Base-by-base conservation (phyloP, 2,797 vertebrate species). In the Lepidocolaptes lacrymiger region DNA sequence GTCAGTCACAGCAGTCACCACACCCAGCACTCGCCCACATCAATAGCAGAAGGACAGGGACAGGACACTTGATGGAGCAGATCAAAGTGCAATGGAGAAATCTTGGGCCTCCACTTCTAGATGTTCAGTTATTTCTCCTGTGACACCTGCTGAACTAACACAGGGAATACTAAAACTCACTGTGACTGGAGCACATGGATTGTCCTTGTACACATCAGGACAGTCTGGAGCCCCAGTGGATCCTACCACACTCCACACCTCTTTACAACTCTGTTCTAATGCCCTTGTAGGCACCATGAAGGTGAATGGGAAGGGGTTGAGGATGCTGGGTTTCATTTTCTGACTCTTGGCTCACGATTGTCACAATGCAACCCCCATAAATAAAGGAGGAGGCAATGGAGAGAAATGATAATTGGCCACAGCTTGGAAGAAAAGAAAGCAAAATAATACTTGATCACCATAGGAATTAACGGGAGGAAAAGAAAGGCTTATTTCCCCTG, bases 401-500 rank as follows among this genome's bases (percentile, higher is more conserved):
- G 15, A 67, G 46, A 72, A 49, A 46, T 28, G 1, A 37, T 36
- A 73, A 66, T 72, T 36, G 36, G 41, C 54, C 36, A 64, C 17
- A 67, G 56, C 36, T 93, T 2, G 0, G 51, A 95, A 88, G 56
- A 63, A 88, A 76, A 75, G 54, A 86, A 73, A 67, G 55, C 15
- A 79, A 89, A 88, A 66, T 69, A 77, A 62, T 73, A 82, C 49
- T 78, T 86, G 32, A 11, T 91, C 64, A 63, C 63, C 19, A 39
- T 11, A 86, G 71, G 84, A 91, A 85, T 91, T 82, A 82, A 54
- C 52, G 23, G 39, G 32, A 52, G 36, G 36, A 69, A 44, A 79
- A 91, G 52, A 85, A 93, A 87, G 18, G 37, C 21, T 91, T 85
- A 90, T 91, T 95, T 95, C 83, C 83, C 77, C 59, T 77, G 94